Evolutionary conservation across 2,113 vertebrate species (phyloP), one percentile per base, ranked within the genome.

Genomic region (Steatornis caripensis): DNA sequence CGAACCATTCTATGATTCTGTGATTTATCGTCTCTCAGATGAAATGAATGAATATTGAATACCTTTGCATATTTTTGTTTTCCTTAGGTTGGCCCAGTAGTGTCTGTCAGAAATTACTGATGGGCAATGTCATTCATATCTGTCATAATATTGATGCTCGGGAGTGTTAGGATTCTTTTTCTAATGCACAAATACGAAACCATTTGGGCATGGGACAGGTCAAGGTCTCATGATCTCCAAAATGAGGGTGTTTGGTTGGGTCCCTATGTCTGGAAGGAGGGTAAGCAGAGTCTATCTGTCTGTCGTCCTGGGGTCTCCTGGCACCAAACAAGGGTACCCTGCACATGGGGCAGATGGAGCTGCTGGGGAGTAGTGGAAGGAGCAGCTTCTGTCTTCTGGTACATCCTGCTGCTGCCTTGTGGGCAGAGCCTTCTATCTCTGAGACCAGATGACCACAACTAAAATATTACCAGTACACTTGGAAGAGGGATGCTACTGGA

Each of bases 321-420:
- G 39, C 64, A 23, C 58, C 51, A 4, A 8, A 2, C 12, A 22
- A 14, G 49, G 20, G 6, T 5, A 9, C 5, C 34, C 41, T 13
- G 3, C 16, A 3, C 0, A 0, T 8, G 26, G 18, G 48, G 24
- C 72, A 37, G 55, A 1, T 22, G 4, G 53, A 19, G 34, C 14
- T 41, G 45, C 10, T 43, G 70, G 22, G 64, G 45, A 48, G 11
- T 3, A 6, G 2, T 11, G 72, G 24, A 19, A 15, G 36, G 68
- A 48, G 54, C 92, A 43, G 54, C 41, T 70, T 34, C 61, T 88
- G 70, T n/a, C 27, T n/a, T 57, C 15, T 29, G 24, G 0, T 10
- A 8, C 0, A 20, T 8, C 65, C 21, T 16, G n/a, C 13, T 49
- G 76, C 76, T 72, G 58, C 69, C 26, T 13, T 22, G 23, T 8